Base-by-base conservation (phyloP, 2,797 vertebrate genomes). In the Chelonia mydas region DNA sequence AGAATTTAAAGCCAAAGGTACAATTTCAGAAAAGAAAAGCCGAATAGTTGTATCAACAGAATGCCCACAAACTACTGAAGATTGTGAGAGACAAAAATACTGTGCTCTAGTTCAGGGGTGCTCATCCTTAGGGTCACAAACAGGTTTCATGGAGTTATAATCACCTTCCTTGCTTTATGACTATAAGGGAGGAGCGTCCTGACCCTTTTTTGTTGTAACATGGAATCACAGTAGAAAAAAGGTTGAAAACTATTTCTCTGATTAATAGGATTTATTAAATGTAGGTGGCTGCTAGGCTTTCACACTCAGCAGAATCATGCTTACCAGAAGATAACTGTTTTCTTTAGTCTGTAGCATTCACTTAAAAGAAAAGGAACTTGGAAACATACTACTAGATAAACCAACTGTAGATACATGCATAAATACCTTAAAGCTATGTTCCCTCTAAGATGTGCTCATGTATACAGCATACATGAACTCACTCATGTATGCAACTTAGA, bases 151-250 rank as follows among this genome's bases (percentile, higher is more conserved):
- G 3, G 31, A 65, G 6, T 65, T 31, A 61, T 15, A 33, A 33
- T 17, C 59, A 65, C 31, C 6, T 33, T 65, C 12, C 31, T 17
- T 65, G 59, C 31, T 65, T 65, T 33, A 65, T 7, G 3, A 33
- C 1, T 6, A 11, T 33, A 83, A 5, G 93, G 41, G 37, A 41
- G 19, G 41, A 45, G 68, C 5, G 16, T 76, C 11, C 10, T 47
- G 6, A 76, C 37, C 12, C 47, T 55, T 7, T 54, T 28, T 19
- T 82, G 25, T 50, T 79, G 6, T 41, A n/a, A 81, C 13, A 51
- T 0, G 5, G 13, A 8, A 51, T 25, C 15, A 85, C 25, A 1
- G 5, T 5, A 85, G 0, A 3, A 88, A 61, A 47, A n/a, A 16
- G 54, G 89, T 83, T n/a, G 51, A 31, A 55, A 72, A 31, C 54